These are phyloP conservation scores for Drosophila niveifrons DNA, from an alignment of 2,888 invertebrate species.

Conservation along the genomic window DNA sequence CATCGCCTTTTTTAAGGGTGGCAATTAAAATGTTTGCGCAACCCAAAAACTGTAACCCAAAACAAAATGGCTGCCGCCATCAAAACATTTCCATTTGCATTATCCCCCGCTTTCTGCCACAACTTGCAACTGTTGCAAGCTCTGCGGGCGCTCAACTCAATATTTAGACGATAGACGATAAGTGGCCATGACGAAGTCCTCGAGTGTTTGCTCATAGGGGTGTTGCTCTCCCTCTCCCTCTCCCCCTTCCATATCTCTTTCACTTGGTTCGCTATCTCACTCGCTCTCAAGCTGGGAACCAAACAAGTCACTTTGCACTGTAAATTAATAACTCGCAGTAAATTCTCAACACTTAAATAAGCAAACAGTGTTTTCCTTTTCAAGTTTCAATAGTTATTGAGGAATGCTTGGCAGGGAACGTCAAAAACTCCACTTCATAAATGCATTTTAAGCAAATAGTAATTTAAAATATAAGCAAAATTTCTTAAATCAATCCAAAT, in stretches of 20 bases:
- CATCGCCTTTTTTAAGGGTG: slow-evolving; percentile 59
- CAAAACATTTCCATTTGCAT: slow-evolving; percentile 17
- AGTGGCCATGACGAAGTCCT: slow-evolving; percentile 54
- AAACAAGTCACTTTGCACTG: background rate
- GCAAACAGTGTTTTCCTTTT: background rate
- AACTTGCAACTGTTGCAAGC: slow-evolving; percentile 50
- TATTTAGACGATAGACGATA: slow-evolving; percentile 34
- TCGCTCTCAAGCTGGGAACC: slow-evolving; percentile 1
- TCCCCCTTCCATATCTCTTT: background rate
- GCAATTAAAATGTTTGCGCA: slow-evolving; percentile 75
- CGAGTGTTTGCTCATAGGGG: slow-evolving; percentile 37
- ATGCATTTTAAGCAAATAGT: no score
- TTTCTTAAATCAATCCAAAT: no score
- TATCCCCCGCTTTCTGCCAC: background rate
- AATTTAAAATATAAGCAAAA: no score
- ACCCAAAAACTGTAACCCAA: slow-evolving; percentile 10
- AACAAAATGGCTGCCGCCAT: slow-evolving; percentile 65
- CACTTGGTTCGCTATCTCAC: background rate
- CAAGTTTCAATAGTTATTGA: no score
- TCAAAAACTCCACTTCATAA: no score
- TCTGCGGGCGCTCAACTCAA: slow-evolving; percentile 46
- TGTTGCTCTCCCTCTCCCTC: slow-evolving; percentile 7
- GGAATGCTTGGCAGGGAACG: no score
- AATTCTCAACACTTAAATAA: background rate
- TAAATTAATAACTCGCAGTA: background rate